Evolutionary conservation across 1,140 invertebrate genomes (phyloP).

Genomic region (Aricia agestis): DNA sequence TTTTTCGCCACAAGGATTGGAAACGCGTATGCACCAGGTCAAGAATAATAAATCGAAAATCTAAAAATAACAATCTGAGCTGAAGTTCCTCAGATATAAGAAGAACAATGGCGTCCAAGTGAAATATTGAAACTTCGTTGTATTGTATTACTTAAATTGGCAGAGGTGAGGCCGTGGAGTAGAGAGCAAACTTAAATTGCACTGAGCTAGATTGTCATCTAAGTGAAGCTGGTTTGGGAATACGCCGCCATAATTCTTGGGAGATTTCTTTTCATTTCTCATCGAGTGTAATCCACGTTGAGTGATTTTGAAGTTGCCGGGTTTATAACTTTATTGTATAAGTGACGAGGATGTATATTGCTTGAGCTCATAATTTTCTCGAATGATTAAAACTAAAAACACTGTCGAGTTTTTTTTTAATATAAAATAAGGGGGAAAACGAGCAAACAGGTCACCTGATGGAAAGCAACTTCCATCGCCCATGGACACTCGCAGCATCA

Average conservation of each 20-base stretch:
- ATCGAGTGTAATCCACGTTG: background rate
- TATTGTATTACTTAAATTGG: conserved; percentile 36
- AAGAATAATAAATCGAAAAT: background rate
- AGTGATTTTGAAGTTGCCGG: background rate
- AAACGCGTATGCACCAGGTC: too few relatives aligned
- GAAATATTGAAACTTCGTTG: conserved; percentile 12
- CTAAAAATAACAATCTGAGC: conserved; percentile 10
- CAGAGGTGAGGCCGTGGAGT: conserved; percentile 25
- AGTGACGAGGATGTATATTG: background rate
- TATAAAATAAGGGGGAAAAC: too few relatives aligned
- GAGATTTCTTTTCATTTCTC: background rate
- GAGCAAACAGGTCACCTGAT: too few relatives aligned
- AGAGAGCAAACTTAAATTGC: conserved; percentile 33
- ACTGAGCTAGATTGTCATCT: conserved; percentile 28
- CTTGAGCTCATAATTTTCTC: too few relatives aligned
- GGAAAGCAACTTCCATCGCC: too few relatives aligned
- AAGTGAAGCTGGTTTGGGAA: conserved; percentile 30
- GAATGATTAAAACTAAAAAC: too few relatives aligned
- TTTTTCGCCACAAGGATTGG: too few relatives aligned
- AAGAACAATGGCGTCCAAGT: background rate
- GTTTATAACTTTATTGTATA: background rate
- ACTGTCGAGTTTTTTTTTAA: too few relatives aligned
- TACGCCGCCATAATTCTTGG: conserved; percentile 5
- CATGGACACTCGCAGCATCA: too few relatives aligned
- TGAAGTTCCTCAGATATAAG: background rate